Conservation (phyloP, 2,113 vertebrate genomes). For the Aptenodytes forsteri region DNA sequence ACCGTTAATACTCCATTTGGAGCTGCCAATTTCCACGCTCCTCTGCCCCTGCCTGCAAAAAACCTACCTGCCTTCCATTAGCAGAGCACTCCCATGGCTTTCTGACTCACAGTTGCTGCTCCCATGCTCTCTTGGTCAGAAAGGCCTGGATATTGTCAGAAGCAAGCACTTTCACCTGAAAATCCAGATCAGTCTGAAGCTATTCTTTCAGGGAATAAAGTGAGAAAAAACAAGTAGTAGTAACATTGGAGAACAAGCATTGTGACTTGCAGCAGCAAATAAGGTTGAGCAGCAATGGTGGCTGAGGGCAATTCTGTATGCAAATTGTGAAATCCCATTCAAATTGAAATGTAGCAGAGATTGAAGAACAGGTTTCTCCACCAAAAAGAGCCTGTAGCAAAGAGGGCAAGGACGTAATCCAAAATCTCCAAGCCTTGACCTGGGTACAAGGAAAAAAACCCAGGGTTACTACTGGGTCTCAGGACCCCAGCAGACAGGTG, state of each 20-base stretch:
- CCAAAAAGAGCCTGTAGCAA: not conserved
- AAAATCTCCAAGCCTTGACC: not conserved
- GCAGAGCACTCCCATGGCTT: not conserved
- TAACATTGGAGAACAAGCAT: not conserved
- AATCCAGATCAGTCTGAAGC: not conserved
- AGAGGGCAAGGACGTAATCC: not conserved
- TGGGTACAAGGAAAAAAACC: not conserved
- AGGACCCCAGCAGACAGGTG: not conserved
- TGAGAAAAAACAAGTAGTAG: not conserved
- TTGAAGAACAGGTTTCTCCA: not conserved
- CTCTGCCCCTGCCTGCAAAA: not conserved
- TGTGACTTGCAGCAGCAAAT: not conserved
- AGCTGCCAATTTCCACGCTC: not conserved
- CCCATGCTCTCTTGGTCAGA: not conserved
- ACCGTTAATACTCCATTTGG: not conserved
- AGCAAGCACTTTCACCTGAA: not conserved
- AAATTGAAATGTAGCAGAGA: not conserved
- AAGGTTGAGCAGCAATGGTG: not conserved
- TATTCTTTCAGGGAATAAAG: not conserved
- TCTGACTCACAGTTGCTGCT: not conserved
- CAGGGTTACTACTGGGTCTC: not conserved
- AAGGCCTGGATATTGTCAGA: not conserved
- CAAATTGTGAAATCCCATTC: not conserved
- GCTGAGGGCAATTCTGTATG: not conserved
- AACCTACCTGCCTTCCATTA: not conserved